Evolutionary conservation across 2,888 invertebrate species (phyloP).

Genomic region (Caenorhabditis zanzibari): DNA sequence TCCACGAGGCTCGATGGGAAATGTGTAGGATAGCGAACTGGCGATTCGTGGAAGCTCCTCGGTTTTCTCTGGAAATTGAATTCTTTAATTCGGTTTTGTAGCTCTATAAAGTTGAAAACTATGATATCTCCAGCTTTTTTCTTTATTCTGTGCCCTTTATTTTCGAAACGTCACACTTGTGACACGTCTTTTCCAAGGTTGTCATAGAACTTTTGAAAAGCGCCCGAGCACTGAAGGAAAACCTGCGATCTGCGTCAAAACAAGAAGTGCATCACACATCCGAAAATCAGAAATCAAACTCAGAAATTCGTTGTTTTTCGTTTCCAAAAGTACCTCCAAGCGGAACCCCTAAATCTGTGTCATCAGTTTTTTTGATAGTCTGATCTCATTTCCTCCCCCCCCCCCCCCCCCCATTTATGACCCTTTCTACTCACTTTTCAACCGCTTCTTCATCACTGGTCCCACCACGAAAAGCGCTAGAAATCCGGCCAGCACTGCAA

Average conservation of each 20-base stretch:
- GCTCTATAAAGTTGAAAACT: background rate
- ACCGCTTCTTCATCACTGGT: conserved; percentile 51
- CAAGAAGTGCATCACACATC: too few species aligned
- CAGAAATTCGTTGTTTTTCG: background rate
- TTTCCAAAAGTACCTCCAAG: background rate
- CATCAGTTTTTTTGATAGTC: background rate
- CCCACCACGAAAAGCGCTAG: conserved; percentile 52
- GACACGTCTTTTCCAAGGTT: too few species aligned
- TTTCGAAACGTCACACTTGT: too few species aligned
- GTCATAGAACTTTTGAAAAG: too few species aligned
- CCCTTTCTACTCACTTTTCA: conserved; percentile 39
- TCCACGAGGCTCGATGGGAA: conserved; percentile 28
- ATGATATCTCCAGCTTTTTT: too few species aligned
- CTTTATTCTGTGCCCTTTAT: too few species aligned
- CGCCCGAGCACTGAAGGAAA: too few species aligned
- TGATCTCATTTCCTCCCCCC: background rate
- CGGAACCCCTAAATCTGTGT: background rate
- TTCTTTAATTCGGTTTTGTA: background rate
- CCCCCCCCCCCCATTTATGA: background rate
- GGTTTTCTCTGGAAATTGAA: conserved; percentile 16
- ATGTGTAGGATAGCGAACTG: conserved; percentile 43
- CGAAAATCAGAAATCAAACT: background rate
- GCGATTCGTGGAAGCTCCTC: conserved; percentile 60
- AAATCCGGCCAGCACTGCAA: conserved; percentile 86
- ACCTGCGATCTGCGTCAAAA: too few species aligned